These are phyloP conservation scores for Xestia c-nigrum DNA, from an alignment of 2,888 invertebrate species.

Conservation along the genomic window DNA sequence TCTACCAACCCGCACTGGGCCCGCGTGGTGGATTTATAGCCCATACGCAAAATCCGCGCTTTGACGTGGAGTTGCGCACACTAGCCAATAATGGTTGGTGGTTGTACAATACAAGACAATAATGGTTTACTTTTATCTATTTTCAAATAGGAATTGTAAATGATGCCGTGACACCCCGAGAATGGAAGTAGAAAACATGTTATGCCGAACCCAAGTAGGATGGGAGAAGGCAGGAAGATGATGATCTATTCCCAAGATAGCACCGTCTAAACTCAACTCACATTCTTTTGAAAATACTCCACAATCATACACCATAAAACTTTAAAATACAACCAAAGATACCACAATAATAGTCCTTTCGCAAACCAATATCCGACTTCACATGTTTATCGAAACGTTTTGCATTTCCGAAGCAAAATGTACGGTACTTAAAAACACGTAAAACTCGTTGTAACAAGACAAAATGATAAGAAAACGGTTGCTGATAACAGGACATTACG, in stretches of 20 bases:
- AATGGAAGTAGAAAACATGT: no score
- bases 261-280: not conserved
- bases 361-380: slow-evolving; percentile 29
- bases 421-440: slow-evolving; percentile 54
- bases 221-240: not conserved
- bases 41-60: no score
- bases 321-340: slow-evolving; percentile 30
- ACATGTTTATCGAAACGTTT: slow-evolving; percentile 46
- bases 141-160: no score
- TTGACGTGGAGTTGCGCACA: no score
- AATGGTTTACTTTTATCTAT: no score
- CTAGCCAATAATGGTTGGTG: no score
- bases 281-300: not conserved
- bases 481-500: slow-evolving; percentile 51
- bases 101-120: no score
- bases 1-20: no score
- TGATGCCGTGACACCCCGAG: no score
- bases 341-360: slow-evolving; percentile 24
- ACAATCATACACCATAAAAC: not conserved
- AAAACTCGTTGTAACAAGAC: slow-evolving; percentile 57
- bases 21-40: no score
- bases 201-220: no score
- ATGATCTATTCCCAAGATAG: not conserved
- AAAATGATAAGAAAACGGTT: slow-evolving; percentile 43
- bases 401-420: slow-evolving; percentile 36